Base-by-base conservation (phyloP, 2,113 vertebrate genomes). In the Bombycilla garrulus region DNA sequence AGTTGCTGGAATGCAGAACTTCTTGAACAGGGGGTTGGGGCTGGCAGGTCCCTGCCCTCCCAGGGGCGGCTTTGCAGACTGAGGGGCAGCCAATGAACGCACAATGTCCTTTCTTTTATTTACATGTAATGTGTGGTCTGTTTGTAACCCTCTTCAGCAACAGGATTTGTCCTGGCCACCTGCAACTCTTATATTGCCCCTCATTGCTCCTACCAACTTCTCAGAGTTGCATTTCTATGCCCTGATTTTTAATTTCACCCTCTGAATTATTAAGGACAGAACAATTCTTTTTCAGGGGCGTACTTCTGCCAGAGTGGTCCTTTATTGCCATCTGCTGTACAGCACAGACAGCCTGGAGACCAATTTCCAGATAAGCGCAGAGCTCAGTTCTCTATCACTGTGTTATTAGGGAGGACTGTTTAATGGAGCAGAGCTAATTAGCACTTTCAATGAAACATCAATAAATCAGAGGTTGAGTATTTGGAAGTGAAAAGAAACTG, bases 1-100 rank as follows among this genome's bases (percentile, higher is more conserved):
- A 98, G 86, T 96, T 98, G 96, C 65, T 98, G 90, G 98, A 98
- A 51, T 99, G 99, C 94, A 97, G 97, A 87, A 90, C 98, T 22
- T 95, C 98, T n/a, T 99, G 97, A 94, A 26, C 33, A 20, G 14
- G 2, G 12, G 18, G 1, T 7, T 12, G 12, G 25, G 72, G 15
- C 24, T 70, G 14, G 0, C 35, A 40, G 38, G 26, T 40, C 38
- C 48, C 45, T 69, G 28, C 33, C 35, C 20, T 88, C 35, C 54
- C 3, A 0, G 33, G 33, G 70, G 12, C 15, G 40, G 1, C 18
- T 69, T 40, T 20, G 42, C 66, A 35, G 18, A 51, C 85, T 61
- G 65, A 45, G 44, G 18, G 40, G 36, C 1, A 5, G 28, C n/a
- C 48, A 29, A 11, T 6, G n/a, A 70, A 50, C 1, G 7, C 48